phyloP scores from a whole-genome alignment of 1,140 invertebrate genomes.

The Ceratina australensis region DNA sequence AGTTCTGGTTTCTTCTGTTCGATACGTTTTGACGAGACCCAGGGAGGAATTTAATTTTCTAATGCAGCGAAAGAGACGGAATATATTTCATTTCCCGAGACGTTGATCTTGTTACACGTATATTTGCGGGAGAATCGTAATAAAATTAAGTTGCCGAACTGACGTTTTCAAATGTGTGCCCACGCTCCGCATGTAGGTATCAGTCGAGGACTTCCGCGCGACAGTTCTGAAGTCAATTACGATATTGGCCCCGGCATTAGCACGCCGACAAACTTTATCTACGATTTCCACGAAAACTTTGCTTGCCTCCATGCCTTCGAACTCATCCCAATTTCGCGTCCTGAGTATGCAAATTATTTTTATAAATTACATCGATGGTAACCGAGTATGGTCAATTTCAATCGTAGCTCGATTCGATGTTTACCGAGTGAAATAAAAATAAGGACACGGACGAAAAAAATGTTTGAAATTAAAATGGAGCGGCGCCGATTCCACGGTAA shows the following conservation, averaged over 20 bases:
- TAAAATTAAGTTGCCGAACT: constrained; percentile 39
- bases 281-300: constrained; percentile 31
- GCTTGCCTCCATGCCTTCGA: not conserved
- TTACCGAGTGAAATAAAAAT: not conserved
- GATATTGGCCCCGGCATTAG: constrained; percentile 65
- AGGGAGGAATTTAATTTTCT: constrained; percentile 27
- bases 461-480: not conserved
- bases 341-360: no score
- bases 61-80: constrained; percentile 22
- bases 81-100: constrained; percentile 24
- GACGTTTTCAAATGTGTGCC: constrained; percentile 24
- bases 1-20: not conserved
- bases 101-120: constrained; percentile 33
- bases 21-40: not conserved
- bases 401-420: not conserved
- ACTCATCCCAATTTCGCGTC: not conserved
- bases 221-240: constrained; percentile 65
- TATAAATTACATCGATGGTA: no score
- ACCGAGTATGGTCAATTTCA: not conserved
- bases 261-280: constrained; percentile 46
- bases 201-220: constrained; percentile 52
- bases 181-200: constrained; percentile 15
- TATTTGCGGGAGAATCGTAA: constrained; percentile 35
- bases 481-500: constrained; percentile 31
- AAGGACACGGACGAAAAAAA: not conserved